Base-by-base conservation (phyloP, 2,888 invertebrate genomes). In the Meloe dianella region DNA sequence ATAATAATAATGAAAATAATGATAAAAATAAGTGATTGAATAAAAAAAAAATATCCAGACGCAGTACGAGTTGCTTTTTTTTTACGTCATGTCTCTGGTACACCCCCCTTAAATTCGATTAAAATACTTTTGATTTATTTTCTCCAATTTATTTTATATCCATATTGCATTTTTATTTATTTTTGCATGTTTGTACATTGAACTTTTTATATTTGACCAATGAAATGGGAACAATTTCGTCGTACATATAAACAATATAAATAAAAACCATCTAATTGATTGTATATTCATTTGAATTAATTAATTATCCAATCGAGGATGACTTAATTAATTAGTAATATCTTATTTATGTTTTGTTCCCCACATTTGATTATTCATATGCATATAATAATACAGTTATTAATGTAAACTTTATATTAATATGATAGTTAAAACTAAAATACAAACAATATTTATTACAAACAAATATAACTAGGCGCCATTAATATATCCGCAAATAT, bases 71-170 rank as follows among this genome's bases (percentile, higher is more conserved):
- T n/a, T n/a, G n/a, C n/a, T n/a, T n/a, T n/a, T n/a, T 47, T 47
- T 20, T 9, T 47, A 20, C 17, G 17, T 20, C 1, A 17, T 47
- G n/a, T 6, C 38, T 12, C 38, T 38, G 38, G 14, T 38, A 47
- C 47, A 17, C 17, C 47, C 20, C 47, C 20, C 17, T 47, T 47
- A 47, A 47, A 47, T 47, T 47, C 47, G 47, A 47, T 47, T 47
- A 47, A 47, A 47, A 47, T 47, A 47, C 20, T 47, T 17, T 47
- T 47, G 47, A 47, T 47, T 47, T 47, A 47, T 47, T 47, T 47
- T 47, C n/a, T 47, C 20, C 47, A 47, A 47, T 47, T 47, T 47
- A 47, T 47, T 47, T n/a, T n/a, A n/a, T 47, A 47, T 17, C 47
- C 20, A n/a, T n/a, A 47, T 47, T 47, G 47, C 47, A 47, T 10